A percentile compares a stretch with the other conserved stretches of the same genome.
phyloP scores from a whole-genome alignment of 2,797 vertebrate species.

The Rhynchonycteris naso region DNA sequence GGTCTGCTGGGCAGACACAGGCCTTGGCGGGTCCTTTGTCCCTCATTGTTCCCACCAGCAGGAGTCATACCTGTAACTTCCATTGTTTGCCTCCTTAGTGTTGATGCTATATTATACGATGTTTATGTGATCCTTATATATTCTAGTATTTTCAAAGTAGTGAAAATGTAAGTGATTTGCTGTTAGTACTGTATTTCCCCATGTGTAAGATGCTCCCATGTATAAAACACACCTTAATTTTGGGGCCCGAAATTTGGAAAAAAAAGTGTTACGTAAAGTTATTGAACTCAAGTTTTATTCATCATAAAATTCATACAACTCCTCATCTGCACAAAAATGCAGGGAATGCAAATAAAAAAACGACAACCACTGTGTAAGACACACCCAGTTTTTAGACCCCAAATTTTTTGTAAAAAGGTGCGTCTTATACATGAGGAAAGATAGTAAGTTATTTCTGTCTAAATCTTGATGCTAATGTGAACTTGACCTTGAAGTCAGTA shows the following conservation, averaged over 20 bases:
- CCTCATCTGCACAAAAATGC: too few species aligned
- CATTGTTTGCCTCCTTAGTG: neutral
- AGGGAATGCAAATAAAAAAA: too few species aligned
- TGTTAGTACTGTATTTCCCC: neutral
- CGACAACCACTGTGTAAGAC: too few species aligned
- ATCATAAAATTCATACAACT: too few species aligned
- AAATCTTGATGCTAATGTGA: neutral
- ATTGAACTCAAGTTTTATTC: too few species aligned
- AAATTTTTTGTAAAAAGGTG: too few species aligned
- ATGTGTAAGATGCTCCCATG: too few species aligned
- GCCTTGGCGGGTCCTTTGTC: neutral
- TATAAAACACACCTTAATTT: too few species aligned
- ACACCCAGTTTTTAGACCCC: too few species aligned
- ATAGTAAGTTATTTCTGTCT: neutral
- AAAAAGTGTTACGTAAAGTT: too few species aligned
- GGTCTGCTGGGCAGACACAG: neutral
- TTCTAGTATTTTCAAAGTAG: constrained; percentile 12
- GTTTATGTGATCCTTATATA: neutral
- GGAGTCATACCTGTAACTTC: neutral
- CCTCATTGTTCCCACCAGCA: neutral
- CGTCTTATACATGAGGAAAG: too few species aligned
- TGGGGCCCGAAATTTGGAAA: too few species aligned
- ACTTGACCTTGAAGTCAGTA: constrained; percentile 5
- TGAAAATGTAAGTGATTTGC: neutral
- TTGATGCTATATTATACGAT: neutral